Conservation (phyloP, 2,797 vertebrate species). For the Sternarchorhynchus goeldii region DNA sequence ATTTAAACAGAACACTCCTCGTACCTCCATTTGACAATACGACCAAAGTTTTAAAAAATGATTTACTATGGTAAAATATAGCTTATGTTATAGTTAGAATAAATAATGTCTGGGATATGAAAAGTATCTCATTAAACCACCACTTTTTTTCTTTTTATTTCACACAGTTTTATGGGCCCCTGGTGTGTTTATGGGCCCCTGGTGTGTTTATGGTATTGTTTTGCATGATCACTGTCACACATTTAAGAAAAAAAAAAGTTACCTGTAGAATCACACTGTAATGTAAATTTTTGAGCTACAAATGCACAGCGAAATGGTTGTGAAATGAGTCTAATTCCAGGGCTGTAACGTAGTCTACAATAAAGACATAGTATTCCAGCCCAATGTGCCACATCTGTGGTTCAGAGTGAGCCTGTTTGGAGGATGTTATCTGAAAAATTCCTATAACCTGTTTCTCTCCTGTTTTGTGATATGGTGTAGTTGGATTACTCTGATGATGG, state of each 20-base stretch:
- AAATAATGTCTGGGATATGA: neutral
- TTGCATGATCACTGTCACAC: neutral
- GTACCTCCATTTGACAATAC: neutral
- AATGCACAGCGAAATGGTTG: neutral
- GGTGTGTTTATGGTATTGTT: neutral
- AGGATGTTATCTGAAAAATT: conserved; percentile 27
- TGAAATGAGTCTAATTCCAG: neutral
- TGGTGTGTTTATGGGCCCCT: too few species aligned
- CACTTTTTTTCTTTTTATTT: neutral
- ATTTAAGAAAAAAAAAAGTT: neutral
- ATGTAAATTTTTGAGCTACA: too few species aligned
- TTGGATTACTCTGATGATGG: conserved; percentile 52
- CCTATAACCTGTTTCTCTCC: conserved; percentile 34
- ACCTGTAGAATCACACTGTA: neutral
- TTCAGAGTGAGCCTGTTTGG: conserved; percentile 26
- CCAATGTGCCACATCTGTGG: conserved; percentile 13
- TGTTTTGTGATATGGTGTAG: conserved; percentile 57
- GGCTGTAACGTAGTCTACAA: neutral
- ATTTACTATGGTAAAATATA: neutral
- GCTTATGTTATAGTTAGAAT: neutral
- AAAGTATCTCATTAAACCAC: conserved; percentile 6
- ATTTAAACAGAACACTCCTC: neutral
- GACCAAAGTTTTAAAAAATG: neutral
- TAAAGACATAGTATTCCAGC: neutral
- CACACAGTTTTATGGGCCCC: neutral